Base-by-base conservation (phyloP, 2,113 vertebrate species). In the Apus apus region DNA sequence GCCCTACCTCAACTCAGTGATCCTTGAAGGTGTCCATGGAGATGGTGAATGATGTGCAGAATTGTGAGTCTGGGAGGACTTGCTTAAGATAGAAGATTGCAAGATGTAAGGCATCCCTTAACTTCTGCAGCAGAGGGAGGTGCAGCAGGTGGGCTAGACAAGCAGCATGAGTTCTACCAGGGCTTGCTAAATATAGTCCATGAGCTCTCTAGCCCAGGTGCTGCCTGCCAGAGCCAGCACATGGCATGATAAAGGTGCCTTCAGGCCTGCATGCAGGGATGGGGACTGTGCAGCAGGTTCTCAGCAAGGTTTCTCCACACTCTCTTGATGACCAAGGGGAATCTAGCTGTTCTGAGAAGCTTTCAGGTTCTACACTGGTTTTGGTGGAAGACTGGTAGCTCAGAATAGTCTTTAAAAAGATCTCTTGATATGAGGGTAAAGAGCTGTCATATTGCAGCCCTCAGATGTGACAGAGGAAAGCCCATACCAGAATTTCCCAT, bases 241-340 rank as follows among this genome's bases (percentile, higher is more conserved):
- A 6, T 0, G 0, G 22, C 67, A 51, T 0, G 26, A 22, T 4
- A 34, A 71, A 16, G 17, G 20, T 5, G 13, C 18, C 57, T 46
- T 71, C 48, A 53, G 43, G 15, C 25, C 34, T 26, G 8, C 43
- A 53, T 20, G n/a, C 3, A 11, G 40, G 19, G 38, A 54, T 13
- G 29, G 45, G 38, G 29, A 85, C 4, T 38, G 40, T 15, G 20
- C 29, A 61, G 58, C 13, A 67, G 20, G 12, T 32, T 61, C 54
- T 83, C 54, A 65, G 60, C 18, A 85, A 82, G 29, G 34, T 13
- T 83, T 19, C 62, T 60, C 29, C n/a, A 16, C 13, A 9, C 6
- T 54, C 30, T 65, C 29, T 32, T 2, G 2, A 54, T 17, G 36
- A 82, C 23, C 50, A 40, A 53, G 6, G 38, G 13, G 14, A 11